These are phyloP conservation scores for Struthidea cinerea DNA, from an alignment of 2,113 vertebrate genomes.

Conservation along the genomic window DNA sequence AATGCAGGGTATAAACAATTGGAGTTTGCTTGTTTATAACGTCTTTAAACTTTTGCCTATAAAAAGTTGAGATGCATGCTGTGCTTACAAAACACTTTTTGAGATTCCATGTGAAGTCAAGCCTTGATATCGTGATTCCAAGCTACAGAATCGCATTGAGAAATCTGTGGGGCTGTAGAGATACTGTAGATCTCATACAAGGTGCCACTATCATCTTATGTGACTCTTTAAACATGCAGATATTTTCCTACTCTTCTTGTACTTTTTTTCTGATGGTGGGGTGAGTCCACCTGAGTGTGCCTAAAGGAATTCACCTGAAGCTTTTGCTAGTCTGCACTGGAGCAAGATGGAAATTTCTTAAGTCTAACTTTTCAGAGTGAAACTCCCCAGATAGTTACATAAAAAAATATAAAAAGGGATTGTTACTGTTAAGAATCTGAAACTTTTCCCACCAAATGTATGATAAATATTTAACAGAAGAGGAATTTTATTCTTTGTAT, in stretches of 20 bases:
- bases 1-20: neutral
- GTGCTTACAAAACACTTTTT: neutral
- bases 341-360: neutral
- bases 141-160: neutral
- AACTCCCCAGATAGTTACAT: neutral
- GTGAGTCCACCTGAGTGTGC: neutral
- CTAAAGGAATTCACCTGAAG: neutral
- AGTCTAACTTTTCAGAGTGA: neutral
- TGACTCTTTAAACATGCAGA: neutral
- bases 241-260: neutral
- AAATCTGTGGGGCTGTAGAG: neutral
- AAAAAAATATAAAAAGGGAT: neutral
- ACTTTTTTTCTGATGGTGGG: neutral
- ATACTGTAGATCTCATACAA: neutral
- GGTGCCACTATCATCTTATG: neutral
- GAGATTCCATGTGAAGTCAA: neutral
- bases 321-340: neutral
- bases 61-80: neutral
- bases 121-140: neutral
- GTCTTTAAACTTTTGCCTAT: neutral
- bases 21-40: neutral
- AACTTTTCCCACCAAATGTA: neutral
- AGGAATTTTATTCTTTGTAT: neutral
- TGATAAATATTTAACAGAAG: neutral
- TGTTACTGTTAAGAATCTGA: neutral